Evolutionary conservation across 2,888 invertebrate genomes (phyloP), one percentile per base, ranked within the genome.

Genomic region (Lysandra coridon): DNA sequence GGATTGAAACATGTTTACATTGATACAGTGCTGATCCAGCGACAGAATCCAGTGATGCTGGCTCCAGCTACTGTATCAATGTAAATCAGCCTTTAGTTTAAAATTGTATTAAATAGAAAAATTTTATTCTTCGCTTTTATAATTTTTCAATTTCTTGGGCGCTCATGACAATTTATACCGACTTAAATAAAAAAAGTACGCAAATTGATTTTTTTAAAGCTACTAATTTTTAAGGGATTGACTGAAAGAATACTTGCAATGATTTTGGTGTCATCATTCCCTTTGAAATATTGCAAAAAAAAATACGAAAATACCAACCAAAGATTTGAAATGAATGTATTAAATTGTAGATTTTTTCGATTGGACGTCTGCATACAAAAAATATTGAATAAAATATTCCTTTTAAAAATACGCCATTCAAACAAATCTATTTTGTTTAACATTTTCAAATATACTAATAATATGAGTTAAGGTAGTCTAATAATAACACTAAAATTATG

Each of bases 71-170:
- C 23, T 23, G 23, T 23, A 23, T 23, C 23, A 23, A 23, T 23
- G 23, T 23, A 23, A 23, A 23, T 23, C 23, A 23, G 23, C 23
- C 23, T 23, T 23, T 23, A 23, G 23, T 23, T 23, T 33, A 37
- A 69, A 69, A 69, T 69, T 1, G 33, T 64, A 64, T 64, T 64
- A 30, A 30, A 37, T 69, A 69, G 69, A 69, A 69, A 33, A 14
- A 5, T 37, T 69, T 69, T 5, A 69, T 37, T 69, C 30, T 89
- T 90, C 88, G 89, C 91, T 91, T 90, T 88, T 86, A 84, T 85
- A 80, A 82, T 85, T 86, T 88, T 87, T 89, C 87, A 85, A 84
- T 89, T 91, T 89, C 90, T 90, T 91, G 91, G 85, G 82, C 84
- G 49, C 17, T 14, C 76, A 76, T 76, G 76, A 76, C 76, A 76